phyloP scores from a whole-genome alignment of 2,797 vertebrate species.

The Parotocinclus haroldoi region DNA sequence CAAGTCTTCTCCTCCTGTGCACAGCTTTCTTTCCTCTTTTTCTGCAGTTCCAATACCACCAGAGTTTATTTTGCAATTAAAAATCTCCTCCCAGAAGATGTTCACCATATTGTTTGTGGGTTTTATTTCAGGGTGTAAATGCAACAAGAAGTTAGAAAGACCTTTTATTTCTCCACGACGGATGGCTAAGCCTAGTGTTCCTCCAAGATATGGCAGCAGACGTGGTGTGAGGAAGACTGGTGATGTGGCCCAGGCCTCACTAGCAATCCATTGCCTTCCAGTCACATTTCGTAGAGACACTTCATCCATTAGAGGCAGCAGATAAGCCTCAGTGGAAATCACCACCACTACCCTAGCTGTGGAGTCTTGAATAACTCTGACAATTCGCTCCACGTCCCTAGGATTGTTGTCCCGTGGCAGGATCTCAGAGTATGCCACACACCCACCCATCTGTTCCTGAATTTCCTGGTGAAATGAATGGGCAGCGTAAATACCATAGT shows the following conservation, averaged over 20 bases:
- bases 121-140: slow-evolving; percentile 28
- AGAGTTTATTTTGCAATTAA: slow-evolving; percentile 40
- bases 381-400: slow-evolving; percentile 34
- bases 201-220: slow-evolving; percentile 38
- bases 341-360: slow-evolving; percentile 49
- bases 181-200: slow-evolving; percentile 56
- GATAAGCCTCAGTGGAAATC: slow-evolving; percentile 39
- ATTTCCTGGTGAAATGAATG: slow-evolving; percentile 51
- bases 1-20: slow-evolving; percentile 48
- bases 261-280: slow-evolving; percentile 52
- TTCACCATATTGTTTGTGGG: slow-evolving; percentile 35
- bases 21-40: slow-evolving; percentile 38
- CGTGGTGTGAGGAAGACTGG: slow-evolving; percentile 28
- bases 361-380: slow-evolving; percentile 35
- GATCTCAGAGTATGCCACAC: slow-evolving; percentile 61
- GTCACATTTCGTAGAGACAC: slow-evolving; percentile 41
- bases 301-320: slow-evolving; percentile 50
- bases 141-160: slow-evolving; percentile 54
- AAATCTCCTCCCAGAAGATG: slow-evolving; percentile 45
- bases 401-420: slow-evolving; percentile 53
- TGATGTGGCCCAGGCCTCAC: slow-evolving; percentile 49
- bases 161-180: slow-evolving; percentile 64
- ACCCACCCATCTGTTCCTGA: slow-evolving; percentile 34
- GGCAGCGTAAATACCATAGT: slow-evolving; percentile 65
- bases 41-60: slow-evolving; percentile 4